phyloP scores from a whole-genome alignment of 2,888 invertebrate species.

The Tineola bisselliella region DNA sequence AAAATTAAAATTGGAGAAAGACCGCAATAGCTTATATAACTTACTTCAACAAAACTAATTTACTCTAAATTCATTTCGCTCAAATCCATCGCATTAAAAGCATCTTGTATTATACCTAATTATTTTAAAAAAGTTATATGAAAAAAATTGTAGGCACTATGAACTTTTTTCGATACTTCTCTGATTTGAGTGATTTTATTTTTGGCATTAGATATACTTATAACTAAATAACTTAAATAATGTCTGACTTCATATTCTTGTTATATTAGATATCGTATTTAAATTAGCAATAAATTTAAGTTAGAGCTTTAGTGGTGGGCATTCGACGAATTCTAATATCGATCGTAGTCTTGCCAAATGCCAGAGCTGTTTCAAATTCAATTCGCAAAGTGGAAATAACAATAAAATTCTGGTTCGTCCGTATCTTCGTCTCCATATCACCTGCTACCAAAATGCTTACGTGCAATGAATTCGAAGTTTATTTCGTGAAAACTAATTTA shows the following conservation, averaged over 20 bases:
- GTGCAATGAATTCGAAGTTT: slow-evolving; percentile 38
- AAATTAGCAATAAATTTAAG: too few species aligned
- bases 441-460: slow-evolving; percentile 36
- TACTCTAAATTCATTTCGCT: neutral
- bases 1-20: slow-evolving; percentile 53
- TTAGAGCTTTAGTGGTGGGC: too few species aligned
- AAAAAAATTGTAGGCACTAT: too few species aligned
- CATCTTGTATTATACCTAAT: too few species aligned
- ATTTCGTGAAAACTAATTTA: neutral
- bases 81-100: neutral
- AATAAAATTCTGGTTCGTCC: slow-evolving; percentile 47
- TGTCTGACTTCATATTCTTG: too few species aligned
- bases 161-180: too few species aligned
- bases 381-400: slow-evolving; percentile 63
- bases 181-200: too few species aligned
- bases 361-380: slow-evolving; percentile 56
- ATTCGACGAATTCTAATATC: neutral
- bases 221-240: too few species aligned
- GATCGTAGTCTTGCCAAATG: neutral
- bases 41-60: neutral
- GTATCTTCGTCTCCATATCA: slow-evolving; percentile 51
- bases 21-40: neutral
- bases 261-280: too few species aligned
- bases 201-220: too few species aligned
- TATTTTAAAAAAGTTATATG: too few species aligned